These are phyloP conservation scores for Drosophila pseudoananassae DNA, from an alignment of 1,140 invertebrate species.

Conservation along the genomic window DNA sequence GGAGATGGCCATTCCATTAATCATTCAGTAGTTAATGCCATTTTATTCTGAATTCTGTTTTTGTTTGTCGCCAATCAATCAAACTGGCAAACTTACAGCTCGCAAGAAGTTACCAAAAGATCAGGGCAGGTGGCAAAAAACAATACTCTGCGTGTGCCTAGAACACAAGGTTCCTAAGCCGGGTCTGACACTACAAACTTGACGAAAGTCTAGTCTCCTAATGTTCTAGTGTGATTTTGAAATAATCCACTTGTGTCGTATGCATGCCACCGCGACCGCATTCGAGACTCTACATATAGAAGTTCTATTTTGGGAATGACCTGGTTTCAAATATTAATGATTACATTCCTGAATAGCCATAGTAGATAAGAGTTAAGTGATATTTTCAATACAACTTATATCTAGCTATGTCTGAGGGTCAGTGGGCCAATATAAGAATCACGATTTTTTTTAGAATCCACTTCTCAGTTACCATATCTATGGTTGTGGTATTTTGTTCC, in stretches of 20 bases:
- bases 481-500: too few species aligned
- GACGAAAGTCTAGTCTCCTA: too few species aligned
- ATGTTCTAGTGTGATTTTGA: neutral
- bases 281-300: neutral
- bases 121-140: neutral
- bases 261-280: neutral
- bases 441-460: too few species aligned
- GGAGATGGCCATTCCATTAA: conserved; percentile 75
- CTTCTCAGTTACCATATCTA: too few species aligned
- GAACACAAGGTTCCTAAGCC: neutral
- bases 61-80: conserved; percentile 27
- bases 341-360: neutral
- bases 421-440: too few species aligned
- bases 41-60: conserved; percentile 48
- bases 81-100: conserved; percentile 13
- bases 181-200: neutral
- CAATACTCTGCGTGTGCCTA: neutral
- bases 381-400: neutral
- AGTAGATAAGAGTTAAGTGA: neutral
- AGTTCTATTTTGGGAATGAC: neutral
- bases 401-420: too few species aligned
- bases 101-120: too few species aligned
- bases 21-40: conserved; percentile 75
- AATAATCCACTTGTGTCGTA: neutral
- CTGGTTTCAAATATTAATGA: neutral